Evolutionary conservation across 1,140 invertebrate species (phyloP).

Genomic region (Drosophila rufa): DNA sequence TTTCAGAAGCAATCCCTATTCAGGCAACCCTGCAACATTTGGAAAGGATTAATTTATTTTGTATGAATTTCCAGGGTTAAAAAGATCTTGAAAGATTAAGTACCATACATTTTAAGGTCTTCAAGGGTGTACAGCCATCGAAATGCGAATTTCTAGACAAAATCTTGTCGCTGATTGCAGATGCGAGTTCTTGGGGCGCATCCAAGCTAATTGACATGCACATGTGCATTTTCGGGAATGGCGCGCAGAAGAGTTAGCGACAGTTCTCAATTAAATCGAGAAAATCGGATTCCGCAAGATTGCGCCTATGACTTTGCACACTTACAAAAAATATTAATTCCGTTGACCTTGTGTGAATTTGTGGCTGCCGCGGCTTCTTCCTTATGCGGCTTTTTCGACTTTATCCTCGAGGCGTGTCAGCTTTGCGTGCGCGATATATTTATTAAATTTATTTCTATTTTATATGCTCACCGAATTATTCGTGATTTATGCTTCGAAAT

Average conservation of each 20-base stretch:
- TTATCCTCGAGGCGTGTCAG: slow-evolving; percentile 50
- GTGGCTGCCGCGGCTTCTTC: slow-evolving; percentile 41
- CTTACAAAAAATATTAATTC: slow-evolving; percentile 84
- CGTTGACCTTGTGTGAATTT: slow-evolving; percentile 81
- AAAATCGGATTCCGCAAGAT: slow-evolving; percentile 37
- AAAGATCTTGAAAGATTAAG: neutral
- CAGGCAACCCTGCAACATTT: too few species aligned
- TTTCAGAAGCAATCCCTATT: too few species aligned
- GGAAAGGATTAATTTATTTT: too few species aligned
- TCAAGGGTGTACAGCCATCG: slow-evolving; percentile 1
- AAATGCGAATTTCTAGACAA: neutral
- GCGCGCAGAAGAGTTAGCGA: slow-evolving; percentile 21
- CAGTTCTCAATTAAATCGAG: slow-evolving; percentile 39
- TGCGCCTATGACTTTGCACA: slow-evolving; percentile 22
- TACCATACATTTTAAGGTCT: too few species aligned
- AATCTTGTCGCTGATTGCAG: slow-evolving; percentile 6
- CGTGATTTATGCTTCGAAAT: slow-evolving; percentile 39
- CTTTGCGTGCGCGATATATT: slow-evolving; percentile 47
- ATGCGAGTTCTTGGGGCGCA: slow-evolving; percentile 37
- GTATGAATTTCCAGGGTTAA: too few species aligned
- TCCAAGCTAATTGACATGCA: slow-evolving; percentile 75
- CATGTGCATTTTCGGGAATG: slow-evolving; percentile 57
- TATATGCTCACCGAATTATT: slow-evolving; percentile 32
- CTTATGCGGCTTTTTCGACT: slow-evolving; percentile 28
- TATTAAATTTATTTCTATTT: slow-evolving; percentile 36